A percentile compares a stretch with the other conserved stretches of the same genome.
Evolutionary conservation across 2,888 invertebrate genomes (phyloP).

Genomic region (Sesia bembeciformis): DNA sequence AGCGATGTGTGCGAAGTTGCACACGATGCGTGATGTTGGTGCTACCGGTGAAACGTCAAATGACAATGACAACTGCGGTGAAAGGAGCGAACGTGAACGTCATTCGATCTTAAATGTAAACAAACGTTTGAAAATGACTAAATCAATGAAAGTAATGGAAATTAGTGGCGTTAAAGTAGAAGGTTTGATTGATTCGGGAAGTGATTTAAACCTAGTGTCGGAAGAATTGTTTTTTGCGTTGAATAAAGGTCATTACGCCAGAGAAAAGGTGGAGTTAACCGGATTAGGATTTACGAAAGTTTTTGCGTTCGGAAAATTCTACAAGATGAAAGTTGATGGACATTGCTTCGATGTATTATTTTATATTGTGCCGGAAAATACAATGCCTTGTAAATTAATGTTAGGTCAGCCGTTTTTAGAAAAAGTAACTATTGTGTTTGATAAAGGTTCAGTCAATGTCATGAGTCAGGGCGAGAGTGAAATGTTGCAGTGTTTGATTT

Average conservation of each 20-base stretch:
- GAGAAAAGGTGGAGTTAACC: neutral
- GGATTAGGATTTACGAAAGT: neutral
- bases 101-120: neutral
- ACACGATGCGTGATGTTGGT: neutral
- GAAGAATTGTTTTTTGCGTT: neutral
- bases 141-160: neutral
- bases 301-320: neutral
- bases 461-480: neutral
- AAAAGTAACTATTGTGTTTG: neutral
- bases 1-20: neutral
- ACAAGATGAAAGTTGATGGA: neutral
- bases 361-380: neutral
- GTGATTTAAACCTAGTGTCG: conserved; percentile 2
- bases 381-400: conserved; percentile 3
- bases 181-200: conserved; percentile 3
- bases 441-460: neutral
- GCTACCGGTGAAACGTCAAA: neutral
- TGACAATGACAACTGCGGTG: neutral
- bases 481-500: neutral
- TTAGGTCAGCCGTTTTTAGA: conserved; percentile 3
- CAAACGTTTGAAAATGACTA: neutral
- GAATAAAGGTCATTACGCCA: neutral
- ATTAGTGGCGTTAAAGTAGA: neutral
- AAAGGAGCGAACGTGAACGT: neutral
- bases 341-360: neutral